These are phyloP conservation scores for Gymnothorax reevesii DNA, from an alignment of 2,797 vertebrate species.

Conservation along the genomic window DNA sequence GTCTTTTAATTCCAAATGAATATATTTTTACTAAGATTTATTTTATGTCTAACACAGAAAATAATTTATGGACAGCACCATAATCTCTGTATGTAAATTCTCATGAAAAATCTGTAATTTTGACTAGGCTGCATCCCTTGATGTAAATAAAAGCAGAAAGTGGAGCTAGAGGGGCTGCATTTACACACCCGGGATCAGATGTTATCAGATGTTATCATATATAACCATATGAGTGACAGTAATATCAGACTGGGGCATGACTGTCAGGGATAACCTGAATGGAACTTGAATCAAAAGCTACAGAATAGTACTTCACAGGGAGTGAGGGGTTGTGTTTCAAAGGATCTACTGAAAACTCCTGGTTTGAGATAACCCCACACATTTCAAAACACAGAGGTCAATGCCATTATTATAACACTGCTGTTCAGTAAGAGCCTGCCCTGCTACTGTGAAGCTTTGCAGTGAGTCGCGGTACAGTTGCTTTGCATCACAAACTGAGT, in stretches of 20 bases:
- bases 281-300: background rate
- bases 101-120: background rate
- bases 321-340: background rate
- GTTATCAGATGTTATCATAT: too few relatives aligned
- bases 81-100: background rate
- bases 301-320: background rate
- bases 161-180: background rate
- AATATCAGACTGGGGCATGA: background rate
- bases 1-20: background rate
- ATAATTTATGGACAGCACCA: background rate
- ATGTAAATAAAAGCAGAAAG: slow-evolving; percentile 17
- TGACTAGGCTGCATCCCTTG: background rate
- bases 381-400: slow-evolving; percentile 48
- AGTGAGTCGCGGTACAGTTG: background rate
- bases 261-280: background rate
- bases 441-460: slow-evolving; percentile 8
- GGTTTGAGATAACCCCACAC: slow-evolving; percentile 43
- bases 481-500: background rate
- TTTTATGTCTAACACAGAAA: background rate
- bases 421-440: slow-evolving; percentile 29
- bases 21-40: background rate
- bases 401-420: slow-evolving; percentile 47
- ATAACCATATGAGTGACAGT: background rate
- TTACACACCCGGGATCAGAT: background rate
- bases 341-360: slow-evolving; percentile 35